Conservation (phyloP, 2,888 invertebrate species). For the Ormyrus rosae region DNA sequence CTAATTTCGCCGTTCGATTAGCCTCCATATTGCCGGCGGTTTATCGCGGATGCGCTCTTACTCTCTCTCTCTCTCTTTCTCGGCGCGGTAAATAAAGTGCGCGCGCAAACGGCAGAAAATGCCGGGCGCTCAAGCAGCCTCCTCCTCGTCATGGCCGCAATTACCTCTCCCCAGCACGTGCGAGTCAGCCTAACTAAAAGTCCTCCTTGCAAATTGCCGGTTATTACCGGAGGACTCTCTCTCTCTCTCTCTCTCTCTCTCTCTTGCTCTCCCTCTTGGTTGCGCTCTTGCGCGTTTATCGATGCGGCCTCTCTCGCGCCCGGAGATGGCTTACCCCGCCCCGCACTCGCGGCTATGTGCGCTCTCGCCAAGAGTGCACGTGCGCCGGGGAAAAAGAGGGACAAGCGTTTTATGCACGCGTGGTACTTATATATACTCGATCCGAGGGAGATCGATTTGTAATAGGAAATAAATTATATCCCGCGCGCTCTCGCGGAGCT, state of each 20-base stretch:
- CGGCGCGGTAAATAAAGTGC: conserved; percentile 43
- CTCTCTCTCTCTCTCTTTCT: no score
- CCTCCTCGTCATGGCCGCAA: conserved; percentile 35
- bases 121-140: conserved; percentile 10
- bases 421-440: conserved; percentile 49
- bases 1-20: conserved; percentile 33
- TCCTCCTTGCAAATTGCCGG: conserved; percentile 73
- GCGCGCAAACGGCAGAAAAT: conserved; percentile 20
- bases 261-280: no score
- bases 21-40: conserved; percentile 9
- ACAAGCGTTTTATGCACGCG: conserved; percentile 13
- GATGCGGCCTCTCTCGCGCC: conserved; percentile 62
- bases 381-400: neutral
- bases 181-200: conserved; percentile 70
- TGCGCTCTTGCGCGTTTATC: conserved; percentile 67
- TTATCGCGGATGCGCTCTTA: conserved; percentile 29
- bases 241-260: no score
- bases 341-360: conserved; percentile 28
- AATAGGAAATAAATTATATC: conserved; percentile 49
- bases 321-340: conserved; percentile 36
- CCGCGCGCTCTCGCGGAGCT: conserved; percentile 24
- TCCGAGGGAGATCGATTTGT: conserved; percentile 45
- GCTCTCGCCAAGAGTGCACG: neutral
- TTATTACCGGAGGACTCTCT: conserved; percentile 69
- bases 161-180: conserved; percentile 34